Evolutionary conservation across 53 echinoderm and acorn worm species (phyloP), one percentile per base, ranked within the genome.

Genomic region (Temnopleurus reevesii): DNA sequence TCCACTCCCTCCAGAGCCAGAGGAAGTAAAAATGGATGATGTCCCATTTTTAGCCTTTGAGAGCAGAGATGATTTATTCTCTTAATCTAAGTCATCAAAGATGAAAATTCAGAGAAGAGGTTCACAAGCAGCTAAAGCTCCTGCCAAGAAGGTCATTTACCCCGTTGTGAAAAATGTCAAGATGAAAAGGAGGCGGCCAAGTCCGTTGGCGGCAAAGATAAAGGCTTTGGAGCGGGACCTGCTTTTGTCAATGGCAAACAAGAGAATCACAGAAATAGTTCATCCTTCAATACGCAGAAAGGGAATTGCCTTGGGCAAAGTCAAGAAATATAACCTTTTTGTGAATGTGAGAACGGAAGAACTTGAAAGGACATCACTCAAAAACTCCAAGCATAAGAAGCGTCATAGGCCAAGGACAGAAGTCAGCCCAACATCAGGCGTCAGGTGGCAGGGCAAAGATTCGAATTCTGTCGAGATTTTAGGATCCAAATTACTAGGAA

Each of bases 211-310:
- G 31, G 64, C 46, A 15, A 60, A 51, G 44, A 86, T 86, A 45
- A 45, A 46, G 64, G 61, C 86, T 7, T 12, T 60, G 23, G 86
- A 86, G 44, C 43, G 46, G n/a, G 27, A 45, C 27, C 63, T 86
- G 15, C 31, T 60, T 18, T 46, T 26, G 26, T 86, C 61, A 45
- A 86, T 86, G 86, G 45, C 61, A 30, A 46, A 5, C 46, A 25
- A 30, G 12, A 46, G 86, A 2, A 25, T 47, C 47, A 46, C 77
- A 8, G 94, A 94, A 84, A 54, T 94, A 38, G 61, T 92, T 27
- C 92, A 94, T 59, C 96, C 96, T 45, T 79, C 81, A 24, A 83
- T 96, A 7, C 77, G 76, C 0, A 76, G 60, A 38, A 76, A 77
- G 55, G 94, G 96, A 27, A 58, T 92, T 13, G 76, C 77, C 35